Evolutionary conservation across 2,888 invertebrate genomes (phyloP), one percentile per base, ranked within the genome.

Genomic region (Idaea biselata): DNA sequence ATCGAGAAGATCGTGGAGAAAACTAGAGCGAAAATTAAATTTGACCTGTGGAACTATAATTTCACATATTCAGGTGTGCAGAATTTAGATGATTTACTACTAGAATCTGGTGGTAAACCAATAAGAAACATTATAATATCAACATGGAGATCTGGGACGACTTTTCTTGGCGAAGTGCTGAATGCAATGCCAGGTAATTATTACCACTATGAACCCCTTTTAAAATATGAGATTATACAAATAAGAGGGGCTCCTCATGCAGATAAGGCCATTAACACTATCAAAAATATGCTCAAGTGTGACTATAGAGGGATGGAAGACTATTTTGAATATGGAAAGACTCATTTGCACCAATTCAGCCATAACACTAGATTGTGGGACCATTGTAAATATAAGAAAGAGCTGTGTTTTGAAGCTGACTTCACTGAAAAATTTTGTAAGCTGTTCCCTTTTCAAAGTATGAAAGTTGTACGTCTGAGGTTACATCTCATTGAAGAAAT

Each of bases 121-220:
- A 81, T 97, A 63, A 93, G 96, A 69, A 97, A 95, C 83, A 85
- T 97, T 58, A 95, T 98, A 70, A 89, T 97, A 66, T 97, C 97
- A n/a, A 97, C 97, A 16, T 98, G 97, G 97, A 94, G 98, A 73
- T 97, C 97, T 5, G 98, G 98, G 6, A 97, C 97, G 18, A 97
- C 97, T 53, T 98, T 98, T 83, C 93, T 98, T 60, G 97, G 97
- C 61, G 97, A 97, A 79, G 94, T 97, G 57, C 83, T 97, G 58
- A 97, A 97, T 83, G 94, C 97, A 31, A 94, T 97, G 82, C 97
- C 97, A 17, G 97, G 95, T 33, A 97, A 96, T 83, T 98, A 94
- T 87, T 98, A 97, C 88, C 97, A 97, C 83, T 98, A 97, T 81
- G 98, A 98, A 86, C 98, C 98, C 44, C 89, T 98, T 66, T 90